These are phyloP conservation scores for Stenchaetothrips biformis DNA, from an alignment of 2,888 invertebrate genomes.

Conservation along the genomic window DNA sequence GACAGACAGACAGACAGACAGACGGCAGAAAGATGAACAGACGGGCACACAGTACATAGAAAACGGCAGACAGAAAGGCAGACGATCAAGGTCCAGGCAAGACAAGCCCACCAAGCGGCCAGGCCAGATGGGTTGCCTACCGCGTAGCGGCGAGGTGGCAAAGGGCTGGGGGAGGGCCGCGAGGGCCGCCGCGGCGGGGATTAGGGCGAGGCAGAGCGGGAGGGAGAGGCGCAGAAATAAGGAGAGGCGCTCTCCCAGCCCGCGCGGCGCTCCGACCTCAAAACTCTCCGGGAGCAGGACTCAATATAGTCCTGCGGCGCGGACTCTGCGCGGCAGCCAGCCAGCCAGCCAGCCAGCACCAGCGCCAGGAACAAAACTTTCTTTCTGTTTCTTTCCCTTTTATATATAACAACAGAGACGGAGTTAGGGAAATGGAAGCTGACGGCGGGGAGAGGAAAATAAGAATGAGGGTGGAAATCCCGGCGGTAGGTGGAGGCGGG, in stretches of 20 bases:
- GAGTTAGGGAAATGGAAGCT: constrained; percentile 24
- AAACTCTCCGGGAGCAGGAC: constrained; percentile 22
- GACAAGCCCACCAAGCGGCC: too few species aligned
- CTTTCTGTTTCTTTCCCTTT: constrained; percentile 17
- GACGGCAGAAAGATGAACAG: too few species aligned
- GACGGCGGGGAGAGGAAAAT: constrained; percentile 9
- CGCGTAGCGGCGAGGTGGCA: too few species aligned
- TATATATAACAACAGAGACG: constrained; percentile 18
- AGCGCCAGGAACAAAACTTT: constrained; percentile 1
- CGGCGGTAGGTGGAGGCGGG: background rate
- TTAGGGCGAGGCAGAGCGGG: background rate
- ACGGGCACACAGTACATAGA: too few species aligned
- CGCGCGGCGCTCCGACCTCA: background rate
- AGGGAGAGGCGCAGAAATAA: background rate
- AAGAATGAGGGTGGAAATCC: constrained; percentile 1
- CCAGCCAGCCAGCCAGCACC: background rate
- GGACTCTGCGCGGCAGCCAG: background rate
- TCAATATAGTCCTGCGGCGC: constrained; percentile 4
- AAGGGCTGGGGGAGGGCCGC: too few species aligned
- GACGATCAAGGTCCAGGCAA: too few species aligned
- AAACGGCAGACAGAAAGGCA: too few species aligned
- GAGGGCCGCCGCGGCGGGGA: background rate
- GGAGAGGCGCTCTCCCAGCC: background rate
- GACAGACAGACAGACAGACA: too few species aligned
- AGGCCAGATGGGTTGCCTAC: too few species aligned